Conservation (phyloP, 2,888 invertebrate genomes). For the Polymixis flavicincta region DNA sequence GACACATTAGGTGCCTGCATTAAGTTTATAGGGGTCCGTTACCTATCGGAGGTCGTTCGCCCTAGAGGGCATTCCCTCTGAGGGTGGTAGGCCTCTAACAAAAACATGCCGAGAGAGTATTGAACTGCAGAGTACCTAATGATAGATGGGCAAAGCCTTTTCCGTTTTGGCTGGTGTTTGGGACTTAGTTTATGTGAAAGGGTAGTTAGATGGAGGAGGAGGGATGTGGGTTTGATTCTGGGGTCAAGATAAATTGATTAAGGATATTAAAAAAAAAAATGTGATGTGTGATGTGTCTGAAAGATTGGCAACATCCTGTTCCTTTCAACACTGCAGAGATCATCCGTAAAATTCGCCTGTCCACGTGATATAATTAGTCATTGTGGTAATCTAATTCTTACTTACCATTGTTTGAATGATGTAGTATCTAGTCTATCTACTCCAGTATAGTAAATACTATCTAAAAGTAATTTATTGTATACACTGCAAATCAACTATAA, state of each 20-base stretch:
- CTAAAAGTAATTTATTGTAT: conserved; percentile 1
- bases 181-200: not conserved
- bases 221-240: not conserved
- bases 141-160: conserved; percentile 27
- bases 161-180: conserved; percentile 1
- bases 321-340: not conserved
- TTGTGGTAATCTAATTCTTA: not conserved
- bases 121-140: conserved; percentile 31
- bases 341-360: not conserved
- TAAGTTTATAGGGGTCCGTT: conserved; percentile 56
- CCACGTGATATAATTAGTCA: not conserved
- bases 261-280: not conserved
- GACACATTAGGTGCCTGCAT: conserved; percentile 52
- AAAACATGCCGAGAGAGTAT: conserved; percentile 46
- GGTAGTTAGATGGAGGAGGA: not conserved
- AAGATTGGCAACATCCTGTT: not conserved
- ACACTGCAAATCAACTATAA: conserved; percentile 1
- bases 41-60: conserved; percentile 47
- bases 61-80: conserved; percentile 52
- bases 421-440: not conserved
- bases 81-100: conserved; percentile 55
- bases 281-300: not conserved
- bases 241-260: not conserved
- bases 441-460: not conserved
- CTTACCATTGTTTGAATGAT: not conserved